phyloP scores from a whole-genome alignment of 2,113 vertebrate genomes.

The Notothenia coriiceps region DNA sequence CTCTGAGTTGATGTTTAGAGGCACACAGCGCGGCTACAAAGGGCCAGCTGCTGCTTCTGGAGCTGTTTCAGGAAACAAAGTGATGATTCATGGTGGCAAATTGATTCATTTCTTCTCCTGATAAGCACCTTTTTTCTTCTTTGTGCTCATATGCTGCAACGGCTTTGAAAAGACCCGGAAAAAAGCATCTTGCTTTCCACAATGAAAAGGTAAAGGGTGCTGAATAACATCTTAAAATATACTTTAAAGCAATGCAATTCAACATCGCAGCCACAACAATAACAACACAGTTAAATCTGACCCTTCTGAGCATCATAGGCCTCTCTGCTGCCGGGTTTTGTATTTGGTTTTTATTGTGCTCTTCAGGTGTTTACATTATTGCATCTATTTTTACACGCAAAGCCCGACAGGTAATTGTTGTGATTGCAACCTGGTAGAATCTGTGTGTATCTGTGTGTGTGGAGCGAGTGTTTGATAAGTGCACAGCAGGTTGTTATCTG shows the following conservation, averaged over 20 bases:
- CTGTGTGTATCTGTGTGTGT: slow-evolving; percentile 23
- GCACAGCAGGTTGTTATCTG: slow-evolving; percentile 55
- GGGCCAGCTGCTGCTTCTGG: slow-evolving; percentile 57
- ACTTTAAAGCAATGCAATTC: slow-evolving; percentile 8
- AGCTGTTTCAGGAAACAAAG: slow-evolving; percentile 63
- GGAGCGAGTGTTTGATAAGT: slow-evolving; percentile 37
- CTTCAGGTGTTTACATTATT: slow-evolving; percentile 13
- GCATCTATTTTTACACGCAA: slow-evolving; percentile 35
- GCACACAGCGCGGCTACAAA: slow-evolving; percentile 49
- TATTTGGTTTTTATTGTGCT: slow-evolving; percentile 1
- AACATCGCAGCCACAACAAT: slow-evolving; percentile 11
- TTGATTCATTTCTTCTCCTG: slow-evolving; percentile 70
- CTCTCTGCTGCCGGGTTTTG: slow-evolving; percentile 22
- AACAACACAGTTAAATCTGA: neutral
- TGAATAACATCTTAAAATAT: slow-evolving; percentile 19
- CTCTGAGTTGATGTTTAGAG: slow-evolving; percentile 22
- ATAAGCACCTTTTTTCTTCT: slow-evolving; percentile 58
- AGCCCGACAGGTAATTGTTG: slow-evolving; percentile 30
- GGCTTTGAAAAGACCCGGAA: slow-evolving; percentile 46
- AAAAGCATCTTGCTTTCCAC: slow-evolving; percentile 1
- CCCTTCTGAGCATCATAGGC: neutral
- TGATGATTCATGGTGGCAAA: slow-evolving; percentile 69
- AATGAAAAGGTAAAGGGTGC: neutral
- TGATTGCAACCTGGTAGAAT: slow-evolving; percentile 20
- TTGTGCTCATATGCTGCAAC: slow-evolving; percentile 30